A percentile compares a stretch with the other conserved stretches of the same genome.
Conservation (phyloP, 2,888 invertebrate genomes). For the Dryocosmus kuriphilus region DNA sequence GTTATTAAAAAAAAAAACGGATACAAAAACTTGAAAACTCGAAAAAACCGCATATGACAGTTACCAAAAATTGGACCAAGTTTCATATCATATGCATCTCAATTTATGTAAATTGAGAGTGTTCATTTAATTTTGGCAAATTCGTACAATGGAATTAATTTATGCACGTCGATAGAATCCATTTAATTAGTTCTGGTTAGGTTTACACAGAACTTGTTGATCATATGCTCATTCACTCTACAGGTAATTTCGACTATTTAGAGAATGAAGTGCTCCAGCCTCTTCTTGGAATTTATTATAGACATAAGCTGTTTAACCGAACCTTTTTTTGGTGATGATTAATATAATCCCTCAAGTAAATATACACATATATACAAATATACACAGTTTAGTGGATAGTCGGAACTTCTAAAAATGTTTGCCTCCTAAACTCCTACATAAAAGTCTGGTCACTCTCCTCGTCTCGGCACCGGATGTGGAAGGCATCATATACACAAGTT, state of each 20-base stretch:
- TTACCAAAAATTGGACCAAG: constrained; percentile 2
- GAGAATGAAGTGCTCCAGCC: neutral
- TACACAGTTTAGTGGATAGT: no score
- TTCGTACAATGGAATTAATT: neutral
- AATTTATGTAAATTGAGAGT: neutral
- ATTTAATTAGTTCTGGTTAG: neutral
- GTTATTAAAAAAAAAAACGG: no score
- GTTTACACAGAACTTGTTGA: neutral
- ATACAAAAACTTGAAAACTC: no score
- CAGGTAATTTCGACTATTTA: neutral
- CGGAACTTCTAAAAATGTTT: constrained; percentile 23
- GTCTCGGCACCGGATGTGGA: constrained; percentile 27
- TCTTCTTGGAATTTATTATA: neutral
- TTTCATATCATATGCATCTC: neutral
- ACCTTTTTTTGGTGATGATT: neutral
- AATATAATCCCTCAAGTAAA: constrained; percentile 12
- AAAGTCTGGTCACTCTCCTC: constrained; percentile 38
- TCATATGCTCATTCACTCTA: neutral
- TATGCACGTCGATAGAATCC: neutral
- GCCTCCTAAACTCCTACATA: constrained; percentile 14
- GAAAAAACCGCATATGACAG: no score
- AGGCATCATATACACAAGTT: constrained; percentile 14
- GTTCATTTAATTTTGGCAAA: neutral
- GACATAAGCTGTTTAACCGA: neutral
- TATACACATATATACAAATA: no score